These are phyloP conservation scores for Solea solea DNA, from an alignment of 2,113 vertebrate species.

Conservation along the genomic window DNA sequence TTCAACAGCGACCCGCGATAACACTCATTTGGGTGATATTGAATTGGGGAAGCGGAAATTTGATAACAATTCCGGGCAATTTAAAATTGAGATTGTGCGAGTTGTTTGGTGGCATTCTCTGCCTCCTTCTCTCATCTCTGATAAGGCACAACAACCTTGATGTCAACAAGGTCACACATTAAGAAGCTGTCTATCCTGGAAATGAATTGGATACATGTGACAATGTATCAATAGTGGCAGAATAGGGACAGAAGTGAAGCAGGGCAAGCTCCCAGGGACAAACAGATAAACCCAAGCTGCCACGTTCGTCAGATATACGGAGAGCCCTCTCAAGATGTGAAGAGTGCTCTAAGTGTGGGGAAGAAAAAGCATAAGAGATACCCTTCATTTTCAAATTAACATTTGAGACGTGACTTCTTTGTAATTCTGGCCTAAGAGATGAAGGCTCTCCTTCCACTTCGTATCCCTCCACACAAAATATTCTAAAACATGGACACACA, in stretches of 20 bases:
- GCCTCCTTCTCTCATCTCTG: slow-evolving; percentile 10
- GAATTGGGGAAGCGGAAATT: slow-evolving; percentile 61
- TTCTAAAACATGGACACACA: slow-evolving; percentile 28
- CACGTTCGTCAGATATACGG: slow-evolving; percentile 20
- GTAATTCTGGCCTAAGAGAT: slow-evolving; percentile 35
- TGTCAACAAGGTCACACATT: slow-evolving; percentile 49
- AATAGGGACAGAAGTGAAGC: slow-evolving; percentile 17
- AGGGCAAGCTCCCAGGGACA: slow-evolving; percentile 17
- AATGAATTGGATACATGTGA: slow-evolving; percentile 53
- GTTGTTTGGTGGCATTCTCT: slow-evolving; percentile 19
- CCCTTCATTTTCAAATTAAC: slow-evolving; percentile 63
- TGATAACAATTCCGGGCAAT: slow-evolving; percentile 66
- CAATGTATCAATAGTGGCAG: slow-evolving; percentile 52
- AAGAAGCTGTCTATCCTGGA: slow-evolving; percentile 30
- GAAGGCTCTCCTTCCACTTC: slow-evolving; percentile 23
- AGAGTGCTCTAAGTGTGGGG: slow-evolving; percentile 7
- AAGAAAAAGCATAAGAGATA: slow-evolving; percentile 39
- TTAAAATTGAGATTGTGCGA: slow-evolving; percentile 52
- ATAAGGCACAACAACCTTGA: slow-evolving; percentile 51
- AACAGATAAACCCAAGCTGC: slow-evolving; percentile 33
- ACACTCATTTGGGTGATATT: slow-evolving; percentile 63
- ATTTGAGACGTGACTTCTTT: slow-evolving; percentile 45
- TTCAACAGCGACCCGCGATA: slow-evolving; percentile 55
- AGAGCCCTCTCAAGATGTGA: slow-evolving; percentile 42
- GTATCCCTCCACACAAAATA: slow-evolving; percentile 40